A percentile compares a stretch with the other conserved stretches of the same genome.
phyloP scores from a whole-genome alignment of 2,113 vertebrate genomes.

The Petrocephalus zakoni region DNA sequence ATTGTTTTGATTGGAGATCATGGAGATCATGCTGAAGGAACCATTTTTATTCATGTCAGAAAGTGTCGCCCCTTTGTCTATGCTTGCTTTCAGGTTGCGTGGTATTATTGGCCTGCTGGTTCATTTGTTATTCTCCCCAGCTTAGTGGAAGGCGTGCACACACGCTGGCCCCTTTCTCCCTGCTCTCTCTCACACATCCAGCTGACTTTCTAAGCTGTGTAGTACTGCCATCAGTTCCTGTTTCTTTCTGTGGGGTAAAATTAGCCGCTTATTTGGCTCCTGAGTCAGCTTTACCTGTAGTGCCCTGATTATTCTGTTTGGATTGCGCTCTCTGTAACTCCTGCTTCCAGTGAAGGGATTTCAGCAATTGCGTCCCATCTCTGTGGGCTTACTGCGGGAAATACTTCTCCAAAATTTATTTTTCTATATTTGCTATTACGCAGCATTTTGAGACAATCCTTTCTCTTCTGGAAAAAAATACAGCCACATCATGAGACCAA shows the following conservation, averaged over 20 bases:
- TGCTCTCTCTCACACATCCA: neutral
- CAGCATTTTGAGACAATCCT: neutral
- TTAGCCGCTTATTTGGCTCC: neutral
- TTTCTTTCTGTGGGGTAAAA: too few species aligned
- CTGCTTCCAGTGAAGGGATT: neutral
- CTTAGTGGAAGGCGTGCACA: neutral
- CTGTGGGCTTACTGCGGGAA: neutral
- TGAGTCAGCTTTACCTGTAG: neutral
- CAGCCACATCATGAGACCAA: neutral
- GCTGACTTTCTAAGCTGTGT: neutral
- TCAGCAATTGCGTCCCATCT: neutral
- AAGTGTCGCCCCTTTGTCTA: neutral
- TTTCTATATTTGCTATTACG: neutral
- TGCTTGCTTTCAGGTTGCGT: neutral
- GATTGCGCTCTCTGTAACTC: neutral
- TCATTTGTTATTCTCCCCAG: neutral
- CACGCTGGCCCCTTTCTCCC: neutral
- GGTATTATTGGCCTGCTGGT: neutral
- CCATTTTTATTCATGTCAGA: neutral
- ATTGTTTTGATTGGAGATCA: neutral
- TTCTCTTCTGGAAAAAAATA: neutral
- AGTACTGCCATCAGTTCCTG: neutral
- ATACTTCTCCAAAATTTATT: neutral
- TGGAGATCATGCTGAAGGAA: neutral
- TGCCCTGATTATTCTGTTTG: neutral